Evolutionary conservation across 2,113 vertebrate genomes (phyloP).

Genomic region (Semnornis frantzii): DNA sequence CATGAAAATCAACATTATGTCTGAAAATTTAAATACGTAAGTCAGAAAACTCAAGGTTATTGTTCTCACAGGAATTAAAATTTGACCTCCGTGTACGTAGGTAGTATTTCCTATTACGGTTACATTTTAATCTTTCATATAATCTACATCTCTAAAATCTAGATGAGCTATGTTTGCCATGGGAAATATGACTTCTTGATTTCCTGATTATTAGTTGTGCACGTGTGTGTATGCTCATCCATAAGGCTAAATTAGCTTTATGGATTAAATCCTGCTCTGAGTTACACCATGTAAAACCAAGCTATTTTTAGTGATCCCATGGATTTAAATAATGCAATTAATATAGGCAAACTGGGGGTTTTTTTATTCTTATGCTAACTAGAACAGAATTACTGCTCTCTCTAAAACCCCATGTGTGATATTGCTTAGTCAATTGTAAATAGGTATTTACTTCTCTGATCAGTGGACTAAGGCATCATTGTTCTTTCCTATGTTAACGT

Average conservation of each 20-base stretch:
- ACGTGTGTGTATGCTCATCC: background rate
- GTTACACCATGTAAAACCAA: background rate
- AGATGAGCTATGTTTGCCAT: background rate
- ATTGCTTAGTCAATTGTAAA: background rate
- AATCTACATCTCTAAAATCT: background rate
- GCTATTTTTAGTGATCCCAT: background rate
- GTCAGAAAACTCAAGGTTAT: constrained; percentile 20
- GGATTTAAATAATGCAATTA: background rate
- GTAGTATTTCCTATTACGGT: constrained; percentile 25
- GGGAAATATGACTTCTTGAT: constrained; percentile 1
- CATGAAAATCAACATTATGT: constrained; percentile 29
- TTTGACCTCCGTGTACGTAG: constrained; percentile 2
- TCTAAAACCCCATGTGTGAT: background rate
- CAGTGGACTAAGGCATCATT: background rate
- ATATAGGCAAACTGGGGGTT: background rate
- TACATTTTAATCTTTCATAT: constrained; percentile 31
- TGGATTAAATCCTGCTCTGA: background rate
- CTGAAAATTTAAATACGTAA: constrained; percentile 40
- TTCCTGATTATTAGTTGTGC: constrained; percentile 2
- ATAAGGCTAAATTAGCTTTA: background rate
- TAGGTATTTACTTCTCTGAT: background rate
- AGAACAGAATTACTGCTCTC: background rate
- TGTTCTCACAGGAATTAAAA: constrained; percentile 25
- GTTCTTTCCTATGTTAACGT: background rate
- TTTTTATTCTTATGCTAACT: background rate